Base-by-base conservation (phyloP, 2,113 vertebrate genomes). In the Sakesphorus luctuosus region DNA sequence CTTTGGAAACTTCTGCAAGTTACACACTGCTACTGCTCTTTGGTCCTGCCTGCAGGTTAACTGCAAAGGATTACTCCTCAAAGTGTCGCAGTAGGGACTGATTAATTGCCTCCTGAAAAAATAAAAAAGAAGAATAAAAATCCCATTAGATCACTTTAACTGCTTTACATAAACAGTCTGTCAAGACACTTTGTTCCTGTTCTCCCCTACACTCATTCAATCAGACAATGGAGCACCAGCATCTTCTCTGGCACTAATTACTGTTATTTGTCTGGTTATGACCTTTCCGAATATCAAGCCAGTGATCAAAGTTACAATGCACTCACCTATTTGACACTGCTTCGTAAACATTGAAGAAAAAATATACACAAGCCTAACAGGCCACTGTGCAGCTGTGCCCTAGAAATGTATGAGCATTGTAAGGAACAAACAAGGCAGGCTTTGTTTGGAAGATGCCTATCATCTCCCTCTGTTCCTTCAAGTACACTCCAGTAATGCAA, bases 11-110 rank as follows among this genome's bases (percentile, higher is more conserved):
- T 98, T 99, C 97, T 99, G 99, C 71, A 99, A 97, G 96, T 99
- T 99, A 95, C 99, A 99, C 74, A 99, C 99, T 7, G 99, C 99
- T 79, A 99, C 99, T 40, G 99, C 99, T 94, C 98, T 99, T 98
- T 99, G 99, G 98, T 99, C 99, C 96, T 99, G 99, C n/a, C 99
- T 98, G 97, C 99, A 99, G 73, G 98, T 99, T 81, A 99, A 97
- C 96, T 99, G 99, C 92, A 99, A 97, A n/a, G 99, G 99, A 59
- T 98, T 98, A 36, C 98, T 98, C 56, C 99, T 97, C 92, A 99
- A 98, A 1, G 98, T 99, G 97, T 99, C 98, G 29, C 99, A 99
- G 97, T 98, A 99, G 1, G 99, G 99, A 52, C 96, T 98, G 78
- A 98, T 98, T 16, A 95, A 90, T 44, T 98, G 98, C 26, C 96